Evolutionary conservation across 1,140 invertebrate genomes (phyloP).

Genomic region (Pseudomyrmex pallidus): DNA sequence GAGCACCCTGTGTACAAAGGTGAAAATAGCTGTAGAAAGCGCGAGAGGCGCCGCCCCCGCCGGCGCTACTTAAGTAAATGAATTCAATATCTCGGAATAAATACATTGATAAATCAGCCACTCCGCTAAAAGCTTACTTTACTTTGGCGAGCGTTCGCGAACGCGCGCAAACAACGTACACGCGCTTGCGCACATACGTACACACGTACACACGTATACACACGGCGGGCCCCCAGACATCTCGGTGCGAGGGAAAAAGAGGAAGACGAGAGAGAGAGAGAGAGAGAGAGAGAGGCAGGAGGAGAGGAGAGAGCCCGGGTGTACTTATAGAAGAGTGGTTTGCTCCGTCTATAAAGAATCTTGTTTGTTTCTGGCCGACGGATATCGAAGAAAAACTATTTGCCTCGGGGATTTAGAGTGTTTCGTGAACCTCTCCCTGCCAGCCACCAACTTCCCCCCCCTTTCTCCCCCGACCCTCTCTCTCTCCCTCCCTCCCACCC

Average conservation of each 20-base stretch:
- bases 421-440: slow-evolving; percentile 62
- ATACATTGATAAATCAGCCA: slow-evolving; percentile 86
- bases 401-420: slow-evolving; percentile 79
- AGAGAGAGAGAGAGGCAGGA: slow-evolving; percentile 41
- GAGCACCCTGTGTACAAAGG: slow-evolving; percentile 58
- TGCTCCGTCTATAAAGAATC: slow-evolving; percentile 83
- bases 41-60: slow-evolving; percentile 61
- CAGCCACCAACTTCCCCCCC: neutral
- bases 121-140: slow-evolving; percentile 85
- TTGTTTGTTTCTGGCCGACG: slow-evolving; percentile 83
- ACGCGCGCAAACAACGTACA: slow-evolving; percentile 81
- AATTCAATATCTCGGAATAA: slow-evolving; percentile 86
- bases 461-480: too few relatives aligned
- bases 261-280: slow-evolving; percentile 11
- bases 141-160: slow-evolving; percentile 82
- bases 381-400: slow-evolving; percentile 83
- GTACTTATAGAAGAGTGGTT: slow-evolving; percentile 83
- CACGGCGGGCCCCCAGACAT: slow-evolving; percentile 25
- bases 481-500: neutral
- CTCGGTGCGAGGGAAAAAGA: slow-evolving; percentile 32
- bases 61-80: slow-evolving; percentile 84
- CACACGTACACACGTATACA: neutral
- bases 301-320: slow-evolving; percentile 69
- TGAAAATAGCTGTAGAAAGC: slow-evolving; percentile 75
- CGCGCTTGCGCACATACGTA: slow-evolving; percentile 59